Evolutionary conservation across 1,140 invertebrate genomes (phyloP), one percentile per base, ranked within the genome.

Genomic region (Brachionus asplanchnoidis): DNA sequence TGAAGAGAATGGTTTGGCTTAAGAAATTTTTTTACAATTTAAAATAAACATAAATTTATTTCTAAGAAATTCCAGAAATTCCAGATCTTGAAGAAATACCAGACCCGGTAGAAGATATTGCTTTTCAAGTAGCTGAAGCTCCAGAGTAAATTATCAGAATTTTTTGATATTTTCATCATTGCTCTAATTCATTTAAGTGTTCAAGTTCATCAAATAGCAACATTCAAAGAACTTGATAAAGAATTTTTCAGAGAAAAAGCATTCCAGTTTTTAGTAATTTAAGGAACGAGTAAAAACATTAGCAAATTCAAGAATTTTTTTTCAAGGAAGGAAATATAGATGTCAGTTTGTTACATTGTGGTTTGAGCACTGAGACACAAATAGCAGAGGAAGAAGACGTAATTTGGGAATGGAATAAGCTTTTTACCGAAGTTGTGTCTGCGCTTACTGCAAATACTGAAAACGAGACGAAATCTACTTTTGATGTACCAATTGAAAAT

Each of bases 321-420:
- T 36, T 53, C n/a, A 14, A 82, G 79, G 79, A 82, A 82, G 79
- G 79, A 82, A 82, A 82, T 17, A 82, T 82, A 4, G 79, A 82
- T 32, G 79, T 82, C 8, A 82, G 79, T 32, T 28, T 82, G n/a
- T 65, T 82, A 12, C 79, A 82, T 65, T 82, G 79, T 82, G 79
- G 79, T 14, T 26, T 82, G 14, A 82, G 79, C 23, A 82, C 79
- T n/a, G 79, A 82, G 23, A 17, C 20, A 6, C 53, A 65, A 65
- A 82, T 82, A 12, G 79, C 53, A 12, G 79, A 82, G 66, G 79
- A 82, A 65, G 79, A 82, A 42, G 79, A 82, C n/a, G 53, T 82
- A 9, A 82, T 82, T 8, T 82, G 79, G 79, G 79, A 82, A 60
- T 82, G 79, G 79, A 82, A 82, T 46, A 82, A 36, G 40, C 53